phyloP scores from a whole-genome alignment of 2,797 vertebrate genomes.

The Neosalanx taihuensis region DNA sequence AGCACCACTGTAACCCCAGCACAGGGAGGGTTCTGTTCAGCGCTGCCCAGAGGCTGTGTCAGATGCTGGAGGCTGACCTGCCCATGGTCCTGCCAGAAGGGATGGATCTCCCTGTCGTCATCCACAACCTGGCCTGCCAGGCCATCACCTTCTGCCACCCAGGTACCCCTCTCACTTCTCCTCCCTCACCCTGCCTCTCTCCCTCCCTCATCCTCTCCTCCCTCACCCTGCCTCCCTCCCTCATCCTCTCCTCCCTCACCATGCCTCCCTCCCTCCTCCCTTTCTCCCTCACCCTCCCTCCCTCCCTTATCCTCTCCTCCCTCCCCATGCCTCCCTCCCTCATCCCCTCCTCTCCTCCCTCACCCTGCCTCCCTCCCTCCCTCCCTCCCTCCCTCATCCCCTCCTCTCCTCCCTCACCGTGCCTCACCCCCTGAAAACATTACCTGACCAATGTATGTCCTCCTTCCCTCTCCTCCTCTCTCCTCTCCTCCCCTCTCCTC shows the following conservation, averaged over 20 bases:
- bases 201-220: not conserved
- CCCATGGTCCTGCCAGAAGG: constrained; percentile 78
- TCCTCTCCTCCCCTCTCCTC: not conserved
- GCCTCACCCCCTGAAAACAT: too few species aligned
- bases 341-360: not conserved
- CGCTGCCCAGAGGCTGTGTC: constrained; percentile 83
- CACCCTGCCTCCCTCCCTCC: too few species aligned
- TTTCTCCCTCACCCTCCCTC: not conserved
- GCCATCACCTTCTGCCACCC: constrained; percentile 85
- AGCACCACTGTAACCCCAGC: constrained; percentile 73
- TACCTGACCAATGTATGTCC: too few species aligned
- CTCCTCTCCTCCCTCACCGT: too few species aligned
- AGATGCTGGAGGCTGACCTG: constrained; percentile 83
- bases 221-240: too few species aligned
- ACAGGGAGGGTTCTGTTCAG: constrained; percentile 84
- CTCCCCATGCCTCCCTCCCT: too few species aligned
- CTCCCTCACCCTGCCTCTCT: too few species aligned
- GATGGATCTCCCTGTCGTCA: constrained; percentile 80
- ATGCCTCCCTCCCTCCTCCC: too few species aligned
- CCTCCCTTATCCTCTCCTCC: not conserved
- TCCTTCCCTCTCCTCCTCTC: not conserved
- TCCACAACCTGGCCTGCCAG: constrained; percentile 83
- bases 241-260: too few species aligned
- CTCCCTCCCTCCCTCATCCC: too few species aligned
- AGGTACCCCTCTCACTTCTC: constrained; percentile 69